Conservation (phyloP, 1,140 invertebrate species). For the Manduca sexta region DNA sequence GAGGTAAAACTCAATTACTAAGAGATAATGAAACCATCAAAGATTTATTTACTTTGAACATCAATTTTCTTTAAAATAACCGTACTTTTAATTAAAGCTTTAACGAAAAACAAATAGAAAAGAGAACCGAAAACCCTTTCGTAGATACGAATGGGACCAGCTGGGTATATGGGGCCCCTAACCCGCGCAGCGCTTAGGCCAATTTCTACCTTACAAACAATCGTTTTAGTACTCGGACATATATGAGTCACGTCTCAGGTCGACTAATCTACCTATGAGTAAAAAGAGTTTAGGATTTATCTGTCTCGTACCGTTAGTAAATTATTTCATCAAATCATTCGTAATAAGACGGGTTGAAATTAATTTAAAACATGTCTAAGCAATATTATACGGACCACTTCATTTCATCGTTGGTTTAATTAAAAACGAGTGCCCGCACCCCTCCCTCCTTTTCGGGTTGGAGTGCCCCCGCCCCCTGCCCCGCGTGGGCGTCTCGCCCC, state of each 20-base stretch:
- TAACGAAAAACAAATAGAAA: conserved; percentile 66
- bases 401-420: conserved; percentile 71
- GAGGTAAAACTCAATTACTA: conserved; percentile 63
- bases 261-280: no score
- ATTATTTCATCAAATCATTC: conserved; percentile 28
- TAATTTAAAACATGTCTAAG: conserved; percentile 71
- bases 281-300: no score
- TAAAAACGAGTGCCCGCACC: conserved; percentile 70
- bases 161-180: conserved; percentile 6
- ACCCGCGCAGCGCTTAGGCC: conserved; percentile 22
- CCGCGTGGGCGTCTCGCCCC: conserved; percentile 63
- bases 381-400: conserved; percentile 71
- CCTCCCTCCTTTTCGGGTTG: conserved; percentile 63
- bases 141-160: conserved; percentile 11
- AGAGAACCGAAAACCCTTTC: conserved; percentile 48
- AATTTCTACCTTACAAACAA: conserved; percentile 6
- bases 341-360: conserved; percentile 49
- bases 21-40: conserved; percentile 68
- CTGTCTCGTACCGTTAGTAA: neutral
- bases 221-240: neutral
- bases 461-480: conserved; percentile 55
- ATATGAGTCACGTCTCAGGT: no score
- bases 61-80: conserved; percentile 68
- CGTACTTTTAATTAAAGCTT: conserved; percentile 68
- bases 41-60: conserved; percentile 68